Evolutionary conservation across 2,888 invertebrate genomes (phyloP).

Genomic region (Operophtera brumata): DNA sequence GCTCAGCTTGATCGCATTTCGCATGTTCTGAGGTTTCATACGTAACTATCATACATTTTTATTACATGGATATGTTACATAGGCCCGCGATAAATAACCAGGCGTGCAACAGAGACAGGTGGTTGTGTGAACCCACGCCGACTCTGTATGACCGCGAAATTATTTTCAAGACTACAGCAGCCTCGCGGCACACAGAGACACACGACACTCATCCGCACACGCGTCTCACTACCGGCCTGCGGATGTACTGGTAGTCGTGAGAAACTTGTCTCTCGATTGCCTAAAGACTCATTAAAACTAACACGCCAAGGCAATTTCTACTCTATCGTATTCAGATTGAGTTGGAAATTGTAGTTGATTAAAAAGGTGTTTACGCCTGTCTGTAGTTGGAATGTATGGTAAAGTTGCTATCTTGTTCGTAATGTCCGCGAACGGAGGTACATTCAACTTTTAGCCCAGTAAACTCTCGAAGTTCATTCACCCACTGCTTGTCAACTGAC

Average conservation of each 20-base stretch:
- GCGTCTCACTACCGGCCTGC: conserved; percentile 67
- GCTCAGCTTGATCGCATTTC: background rate
- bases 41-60: conserved; percentile 28
- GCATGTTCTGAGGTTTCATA: conserved; percentile 15
- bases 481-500: conserved; percentile 81
- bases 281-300: conserved; percentile 41
- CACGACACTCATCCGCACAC: conserved; percentile 52
- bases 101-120: conserved; percentile 78
- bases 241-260: conserved; percentile 76
- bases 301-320: conserved; percentile 44
- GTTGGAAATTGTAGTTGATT: conserved; percentile 36
- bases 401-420: conserved; percentile 81
- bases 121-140: conserved; percentile 76
- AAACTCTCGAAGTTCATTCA: conserved; percentile 80
- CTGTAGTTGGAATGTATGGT: conserved; percentile 55
- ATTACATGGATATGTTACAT: conserved; percentile 60
- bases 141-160: conserved; percentile 79
- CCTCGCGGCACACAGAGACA: conserved; percentile 63
- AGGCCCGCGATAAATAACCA: conserved; percentile 76
- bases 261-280: conserved; percentile 66
- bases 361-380: conserved; percentile 61
- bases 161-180: conserved; percentile 80
- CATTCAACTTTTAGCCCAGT: conserved; percentile 82
- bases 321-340: conserved; percentile 40
- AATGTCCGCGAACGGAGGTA: conserved; percentile 81